phyloP scores from a whole-genome alignment of 2,888 invertebrate genomes.

The Cephus sareptanus region DNA sequence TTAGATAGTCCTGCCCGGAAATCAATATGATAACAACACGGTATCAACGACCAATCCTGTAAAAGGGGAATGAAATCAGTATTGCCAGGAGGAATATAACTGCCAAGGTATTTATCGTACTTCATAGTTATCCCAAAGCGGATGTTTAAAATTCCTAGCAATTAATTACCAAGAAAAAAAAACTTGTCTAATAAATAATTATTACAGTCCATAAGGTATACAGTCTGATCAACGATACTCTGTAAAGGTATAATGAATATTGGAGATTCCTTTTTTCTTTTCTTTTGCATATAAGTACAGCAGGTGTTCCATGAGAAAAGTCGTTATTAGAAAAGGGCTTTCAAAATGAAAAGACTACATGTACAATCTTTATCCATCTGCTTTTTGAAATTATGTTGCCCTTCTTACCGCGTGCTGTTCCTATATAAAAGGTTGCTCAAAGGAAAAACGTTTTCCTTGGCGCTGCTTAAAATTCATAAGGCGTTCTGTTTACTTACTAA shows the following conservation, averaged over 20 bases:
- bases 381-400: constrained; percentile 27
- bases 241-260: no score
- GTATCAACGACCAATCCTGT: constrained; percentile 1
- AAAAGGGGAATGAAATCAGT: neutral
- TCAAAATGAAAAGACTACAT: constrained; percentile 3
- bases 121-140: no score
- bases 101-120: no score
- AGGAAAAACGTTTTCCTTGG: constrained; percentile 44
- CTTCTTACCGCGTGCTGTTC: constrained; percentile 17
- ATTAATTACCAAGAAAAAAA: no score
- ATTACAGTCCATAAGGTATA: no score
- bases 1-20: constrained; percentile 57
- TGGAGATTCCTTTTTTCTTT: neutral
- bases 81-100: no score
- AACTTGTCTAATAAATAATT: no score
- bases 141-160: no score
- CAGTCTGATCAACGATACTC: no score
- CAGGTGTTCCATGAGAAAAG: neutral
- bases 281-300: neutral
- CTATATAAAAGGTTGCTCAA: constrained; percentile 37
- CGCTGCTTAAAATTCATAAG: constrained; percentile 65
- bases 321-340: neutral
- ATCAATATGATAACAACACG: constrained; percentile 61
- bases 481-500: constrained; percentile 62
- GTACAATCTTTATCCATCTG: constrained; percentile 23